Base-by-base conservation (phyloP, 2,797 vertebrate genomes). In the Apodemus agrarius region DNA sequence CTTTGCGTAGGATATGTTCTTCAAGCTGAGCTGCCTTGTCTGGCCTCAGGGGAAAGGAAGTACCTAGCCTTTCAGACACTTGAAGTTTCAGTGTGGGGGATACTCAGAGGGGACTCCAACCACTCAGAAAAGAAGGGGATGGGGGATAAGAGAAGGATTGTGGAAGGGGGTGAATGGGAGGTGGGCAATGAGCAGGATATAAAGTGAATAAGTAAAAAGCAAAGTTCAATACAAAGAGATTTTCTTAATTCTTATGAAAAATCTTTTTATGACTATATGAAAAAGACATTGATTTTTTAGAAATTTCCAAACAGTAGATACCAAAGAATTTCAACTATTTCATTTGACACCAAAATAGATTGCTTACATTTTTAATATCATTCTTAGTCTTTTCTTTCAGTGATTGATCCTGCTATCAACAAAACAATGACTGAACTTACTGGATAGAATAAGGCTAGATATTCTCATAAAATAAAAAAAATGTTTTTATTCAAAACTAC, bases 391-490 rank as follows among this genome's bases (percentile, higher is more conserved):
- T 22, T 85, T 94, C 52, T 89, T 74, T 88, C 31, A 78, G 91
- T 54, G 78, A 29, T 83, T 93, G 31, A 79, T 54, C 34, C 26
- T 93, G 72, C 54, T 93, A 75, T 9, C 67, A 79, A 84, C 79
- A 78, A 90, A 95, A 85, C 29, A 59, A 22, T 93, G 49, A 76
- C 54, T 88, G 54, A 86, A 93, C 94, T 75, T 29, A 85, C 1
- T 76, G 17, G 11, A 76, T 24, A 57, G 81, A 24, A 12, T 59
- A 54, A 92, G 6, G 46, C 46, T 80, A 93, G 97, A 52, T 43
- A 95, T 2, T 95, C 81, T 88, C 83, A 89, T 92, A 91, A 88
- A 86, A 89, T 92, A 89, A 84, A 92, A 78, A 75, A 9, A 94
- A 69, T 79, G 57, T 85, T 83, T 89, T 7, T 63, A 52, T 57